These are phyloP conservation scores for Amblyteles armatorius DNA, from an alignment of 2,888 invertebrate genomes.

Conservation along the genomic window DNA sequence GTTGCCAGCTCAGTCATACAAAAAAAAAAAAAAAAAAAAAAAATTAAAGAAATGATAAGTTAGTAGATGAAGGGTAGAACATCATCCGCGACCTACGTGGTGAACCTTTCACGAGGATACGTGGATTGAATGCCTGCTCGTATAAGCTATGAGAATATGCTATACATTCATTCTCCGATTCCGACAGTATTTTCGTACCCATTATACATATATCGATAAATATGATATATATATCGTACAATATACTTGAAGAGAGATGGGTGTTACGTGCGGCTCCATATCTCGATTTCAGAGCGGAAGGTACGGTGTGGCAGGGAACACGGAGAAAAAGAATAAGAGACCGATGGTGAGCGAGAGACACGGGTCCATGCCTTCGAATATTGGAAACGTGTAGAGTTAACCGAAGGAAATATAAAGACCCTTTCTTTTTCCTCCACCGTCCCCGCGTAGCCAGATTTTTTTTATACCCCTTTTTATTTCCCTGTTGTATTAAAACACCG, in stretches of 20 bases:
- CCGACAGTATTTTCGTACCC: slow-evolving; percentile 19
- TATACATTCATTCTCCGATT: slow-evolving; percentile 12
- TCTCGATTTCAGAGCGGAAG: slow-evolving; percentile 12
- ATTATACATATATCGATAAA: not conserved
- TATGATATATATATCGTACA: not conserved
- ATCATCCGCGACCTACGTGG: slow-evolving; percentile 21
- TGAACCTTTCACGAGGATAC: slow-evolving; percentile 6
- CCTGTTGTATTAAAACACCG: not conserved
- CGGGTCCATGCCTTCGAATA: slow-evolving; percentile 39
- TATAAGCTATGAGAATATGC: slow-evolving; percentile 5
- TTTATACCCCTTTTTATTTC: not conserved
- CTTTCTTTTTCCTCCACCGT: not conserved
- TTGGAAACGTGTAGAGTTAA: slow-evolving; percentile 48
- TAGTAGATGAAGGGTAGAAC: not conserved
- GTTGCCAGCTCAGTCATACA: not conserved
- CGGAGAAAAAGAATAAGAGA: slow-evolving; percentile 15
- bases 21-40: not conserved
- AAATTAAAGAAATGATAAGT: not conserved
- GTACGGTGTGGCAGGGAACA: not conserved
- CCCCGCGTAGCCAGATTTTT: not conserved
- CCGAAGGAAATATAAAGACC: slow-evolving; percentile 20
- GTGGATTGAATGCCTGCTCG: slow-evolving; percentile 9
- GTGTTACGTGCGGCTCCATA: slow-evolving; percentile 23
- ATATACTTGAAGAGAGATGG: slow-evolving; percentile 11
- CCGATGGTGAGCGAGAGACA: slow-evolving; percentile 26